Conservation (phyloP, 1,140 invertebrate species). For the Lysiphlebus fabarum region DNA sequence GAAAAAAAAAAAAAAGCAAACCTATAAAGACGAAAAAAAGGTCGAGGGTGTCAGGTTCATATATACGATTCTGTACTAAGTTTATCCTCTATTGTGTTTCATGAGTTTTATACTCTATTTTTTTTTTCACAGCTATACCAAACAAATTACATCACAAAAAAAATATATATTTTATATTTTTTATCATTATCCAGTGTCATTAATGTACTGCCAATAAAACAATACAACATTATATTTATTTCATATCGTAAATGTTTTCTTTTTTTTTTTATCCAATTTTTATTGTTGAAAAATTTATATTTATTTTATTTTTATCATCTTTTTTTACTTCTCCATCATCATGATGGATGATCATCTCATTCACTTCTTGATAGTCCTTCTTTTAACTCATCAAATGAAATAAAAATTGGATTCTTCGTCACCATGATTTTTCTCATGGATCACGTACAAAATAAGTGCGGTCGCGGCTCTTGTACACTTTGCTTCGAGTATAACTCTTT, state of each 20-base stretch:
- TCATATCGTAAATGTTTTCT: too few relatives aligned
- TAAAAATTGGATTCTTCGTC: conserved; percentile 12
- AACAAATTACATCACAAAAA: conserved; percentile 46
- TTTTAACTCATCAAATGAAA: too few relatives aligned
- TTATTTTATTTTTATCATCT: too few relatives aligned
- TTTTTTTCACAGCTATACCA: conserved; percentile 51
- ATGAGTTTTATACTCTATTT: too few relatives aligned
- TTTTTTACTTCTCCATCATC: too few relatives aligned
- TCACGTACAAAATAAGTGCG: conserved; percentile 22
- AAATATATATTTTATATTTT: neutral
- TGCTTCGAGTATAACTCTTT: conserved; percentile 4
- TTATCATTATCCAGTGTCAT: too few relatives aligned
- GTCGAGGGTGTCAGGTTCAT: conserved; percentile 36
- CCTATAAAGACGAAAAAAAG: conserved; percentile 50
- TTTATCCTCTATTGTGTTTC: conserved; percentile 33
- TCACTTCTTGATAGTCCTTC: too few relatives aligned
- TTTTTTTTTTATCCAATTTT: too few relatives aligned
- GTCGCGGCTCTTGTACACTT: conserved; percentile 9
- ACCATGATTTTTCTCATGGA: conserved; percentile 1
- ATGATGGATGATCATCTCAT: too few relatives aligned
- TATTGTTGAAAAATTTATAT: neutral
- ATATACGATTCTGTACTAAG: conserved; percentile 15
- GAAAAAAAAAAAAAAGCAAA: conserved; percentile 30
- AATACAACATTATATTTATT: too few relatives aligned
- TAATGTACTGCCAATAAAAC: too few relatives aligned